Evolutionary conservation across 2,113 vertebrate species (phyloP).

Genomic region (Columba livia): DNA sequence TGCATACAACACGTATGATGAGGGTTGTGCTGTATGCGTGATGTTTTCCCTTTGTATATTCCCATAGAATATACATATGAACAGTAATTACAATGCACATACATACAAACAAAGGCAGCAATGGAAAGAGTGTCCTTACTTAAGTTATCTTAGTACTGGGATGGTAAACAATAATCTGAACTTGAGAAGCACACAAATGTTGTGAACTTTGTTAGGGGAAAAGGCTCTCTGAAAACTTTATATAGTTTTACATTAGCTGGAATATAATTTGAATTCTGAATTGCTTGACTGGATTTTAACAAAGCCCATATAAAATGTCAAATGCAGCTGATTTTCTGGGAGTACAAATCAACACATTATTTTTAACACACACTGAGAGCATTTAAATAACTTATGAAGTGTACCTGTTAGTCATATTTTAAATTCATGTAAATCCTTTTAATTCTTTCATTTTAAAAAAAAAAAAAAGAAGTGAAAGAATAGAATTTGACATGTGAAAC

Average conservation of each 20-base stretch:
- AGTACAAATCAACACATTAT: not conserved
- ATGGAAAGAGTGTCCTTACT: not conserved
- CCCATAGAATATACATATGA: not conserved
- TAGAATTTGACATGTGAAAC: not conserved
- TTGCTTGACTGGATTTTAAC: not conserved
- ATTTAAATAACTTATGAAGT: not conserved
- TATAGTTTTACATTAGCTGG: not conserved
- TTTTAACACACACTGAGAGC: not conserved
- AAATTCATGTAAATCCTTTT: not conserved
- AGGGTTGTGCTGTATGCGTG: not conserved
- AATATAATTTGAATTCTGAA: not conserved
- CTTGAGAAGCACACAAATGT: not conserved
- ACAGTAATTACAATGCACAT: not conserved
- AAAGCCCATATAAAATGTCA: constrained; percentile 19
- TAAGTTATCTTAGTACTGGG: not conserved
- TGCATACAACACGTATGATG: not conserved
- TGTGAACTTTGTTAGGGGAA: not conserved
- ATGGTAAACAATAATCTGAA: not conserved
- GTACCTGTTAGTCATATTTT: not conserved
- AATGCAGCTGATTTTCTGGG: not conserved
- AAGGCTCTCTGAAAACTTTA: not conserved
- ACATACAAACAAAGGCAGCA: not conserved
- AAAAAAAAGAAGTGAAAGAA: not conserved
- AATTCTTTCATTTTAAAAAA: not conserved
- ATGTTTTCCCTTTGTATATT: not conserved